Evolutionary conservation across 2,113 vertebrate species (phyloP).

Genomic region (Sander lucioperca): DNA sequence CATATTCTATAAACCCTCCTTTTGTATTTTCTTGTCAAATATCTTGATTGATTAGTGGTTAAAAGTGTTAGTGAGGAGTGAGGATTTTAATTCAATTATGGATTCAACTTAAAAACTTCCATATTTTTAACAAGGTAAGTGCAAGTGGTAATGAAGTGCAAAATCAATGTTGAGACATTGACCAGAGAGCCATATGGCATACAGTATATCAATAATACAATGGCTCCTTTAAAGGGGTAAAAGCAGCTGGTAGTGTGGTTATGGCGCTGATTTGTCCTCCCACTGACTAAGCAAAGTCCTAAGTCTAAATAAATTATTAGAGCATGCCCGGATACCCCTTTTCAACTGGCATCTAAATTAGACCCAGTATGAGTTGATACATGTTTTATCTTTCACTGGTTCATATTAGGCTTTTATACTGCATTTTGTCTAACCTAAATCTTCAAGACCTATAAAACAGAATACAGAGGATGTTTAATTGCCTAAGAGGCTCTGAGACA

Average conservation of each 20-base stretch:
- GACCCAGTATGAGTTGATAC: neutral
- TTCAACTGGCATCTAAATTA: neutral
- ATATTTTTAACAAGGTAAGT: neutral
- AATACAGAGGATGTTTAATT: neutral
- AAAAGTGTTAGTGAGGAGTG: neutral
- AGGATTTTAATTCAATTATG: neutral
- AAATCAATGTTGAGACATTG: constrained; percentile 40
- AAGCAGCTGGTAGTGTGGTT: neutral
- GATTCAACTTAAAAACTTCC: constrained; percentile 12
- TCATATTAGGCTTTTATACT: neutral
- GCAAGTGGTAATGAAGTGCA: constrained; percentile 15
- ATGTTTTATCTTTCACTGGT: neutral
- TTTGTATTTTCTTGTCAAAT: neutral
- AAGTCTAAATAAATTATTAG: constrained; percentile 38
- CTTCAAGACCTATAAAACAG: neutral
- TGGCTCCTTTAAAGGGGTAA: neutral
- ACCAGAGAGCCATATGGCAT: neutral
- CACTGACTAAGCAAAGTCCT: constrained; percentile 58
- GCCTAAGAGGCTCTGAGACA: neutral
- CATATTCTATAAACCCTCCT: constrained; percentile 6
- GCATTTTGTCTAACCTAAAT: neutral
- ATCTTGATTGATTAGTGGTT: constrained; percentile 8
- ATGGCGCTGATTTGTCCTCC: constrained; percentile 25
- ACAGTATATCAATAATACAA: neutral
- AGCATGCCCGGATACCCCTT: neutral